phyloP scores from a whole-genome alignment of 1,140 invertebrate species.

The Papilio machaon region DNA sequence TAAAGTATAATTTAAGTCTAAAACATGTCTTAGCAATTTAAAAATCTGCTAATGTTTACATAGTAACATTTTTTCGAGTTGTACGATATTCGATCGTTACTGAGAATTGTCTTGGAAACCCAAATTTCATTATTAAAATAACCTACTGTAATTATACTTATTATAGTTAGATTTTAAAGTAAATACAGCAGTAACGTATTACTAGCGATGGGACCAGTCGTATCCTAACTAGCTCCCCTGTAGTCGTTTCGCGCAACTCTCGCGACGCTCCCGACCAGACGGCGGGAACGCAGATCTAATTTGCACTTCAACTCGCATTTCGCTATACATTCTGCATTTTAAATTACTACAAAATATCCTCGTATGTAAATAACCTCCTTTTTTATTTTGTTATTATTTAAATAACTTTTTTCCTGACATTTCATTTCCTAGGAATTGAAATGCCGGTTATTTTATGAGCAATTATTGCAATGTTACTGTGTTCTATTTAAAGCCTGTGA shows the following conservation, averaged over 20 bases:
- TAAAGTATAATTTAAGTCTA: too few relatives aligned
- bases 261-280: not conserved
- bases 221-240: not conserved
- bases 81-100: too few relatives aligned
- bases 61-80: too few relatives aligned
- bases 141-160: too few relatives aligned
- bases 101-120: too few relatives aligned
- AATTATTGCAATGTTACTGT: too few relatives aligned
- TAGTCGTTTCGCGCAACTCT: not conserved
- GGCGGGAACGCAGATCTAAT: not conserved
- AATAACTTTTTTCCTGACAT: not conserved
- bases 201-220: not conserved
- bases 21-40: too few relatives aligned
- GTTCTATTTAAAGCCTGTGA: too few relatives aligned
- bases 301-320: slow-evolving; percentile 7
- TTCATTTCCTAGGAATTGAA: not conserved
- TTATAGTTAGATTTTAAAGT: not conserved
- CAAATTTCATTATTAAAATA: too few relatives aligned
- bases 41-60: too few relatives aligned
- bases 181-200: not conserved
- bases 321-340: not conserved
- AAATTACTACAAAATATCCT: not conserved
- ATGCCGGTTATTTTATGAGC: not conserved
- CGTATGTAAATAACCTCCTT: not conserved
- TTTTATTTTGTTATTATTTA: not conserved